Evolutionary conservation across 2,113 vertebrate genomes (phyloP).

Genomic region (Ia io): DNA sequence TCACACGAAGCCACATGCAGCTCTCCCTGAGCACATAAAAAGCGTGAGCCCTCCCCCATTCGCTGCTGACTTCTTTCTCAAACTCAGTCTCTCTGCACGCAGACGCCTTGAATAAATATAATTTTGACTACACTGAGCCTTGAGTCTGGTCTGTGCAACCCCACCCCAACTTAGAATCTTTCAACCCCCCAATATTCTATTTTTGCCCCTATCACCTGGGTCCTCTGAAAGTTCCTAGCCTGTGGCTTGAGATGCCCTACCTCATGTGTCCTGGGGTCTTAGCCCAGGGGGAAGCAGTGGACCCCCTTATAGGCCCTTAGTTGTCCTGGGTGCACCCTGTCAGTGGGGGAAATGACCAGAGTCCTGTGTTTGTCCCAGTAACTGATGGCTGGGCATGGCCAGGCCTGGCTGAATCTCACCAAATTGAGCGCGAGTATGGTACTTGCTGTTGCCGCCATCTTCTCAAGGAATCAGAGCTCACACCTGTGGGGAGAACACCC

Average conservation of each 20-base stretch:
- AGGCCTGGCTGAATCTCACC: neutral
- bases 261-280: neutral
- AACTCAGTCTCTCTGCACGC: too few relatives aligned
- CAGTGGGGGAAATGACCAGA: neutral
- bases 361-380: too few relatives aligned
- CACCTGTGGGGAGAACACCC: neutral
- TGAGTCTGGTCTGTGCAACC: too few relatives aligned
- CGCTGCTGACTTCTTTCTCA: too few relatives aligned
- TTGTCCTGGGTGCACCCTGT: neutral
- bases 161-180: too few relatives aligned
- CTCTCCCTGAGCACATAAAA: too few relatives aligned
- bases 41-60: too few relatives aligned
- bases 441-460: neutral
- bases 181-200: too few relatives aligned
- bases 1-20: too few relatives aligned
- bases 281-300: neutral
- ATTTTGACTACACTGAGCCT: too few relatives aligned
- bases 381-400: neutral
- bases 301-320: neutral
- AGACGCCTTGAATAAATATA: too few relatives aligned
- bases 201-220: neutral
- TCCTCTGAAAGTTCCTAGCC: neutral
- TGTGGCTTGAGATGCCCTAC: neutral
- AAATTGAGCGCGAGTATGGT: rapidly evolving
- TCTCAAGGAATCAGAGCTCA: neutral